Evolutionary conservation across 2,888 invertebrate genomes (phyloP), one percentile per base, ranked within the genome.

Genomic region (Oligia fasciuncula): DNA sequence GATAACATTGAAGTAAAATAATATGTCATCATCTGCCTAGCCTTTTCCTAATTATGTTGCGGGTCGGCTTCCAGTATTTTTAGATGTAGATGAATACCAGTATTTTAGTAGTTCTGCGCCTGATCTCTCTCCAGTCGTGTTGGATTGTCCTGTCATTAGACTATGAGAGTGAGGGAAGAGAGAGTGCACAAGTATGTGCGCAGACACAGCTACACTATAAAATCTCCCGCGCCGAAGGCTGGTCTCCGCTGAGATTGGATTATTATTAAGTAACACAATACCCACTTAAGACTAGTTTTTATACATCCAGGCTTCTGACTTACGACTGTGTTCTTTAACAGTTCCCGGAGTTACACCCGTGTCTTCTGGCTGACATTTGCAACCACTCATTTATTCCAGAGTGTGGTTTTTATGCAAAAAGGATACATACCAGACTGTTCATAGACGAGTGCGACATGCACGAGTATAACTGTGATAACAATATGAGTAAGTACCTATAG

Each of bases 321-420:
- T 29, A 63, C 5, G n/a, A 23, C 19, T n/a, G 1, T 60, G 9
- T 17, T 62, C n/a, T 62, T 62, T 57, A 49, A 67, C 35, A 84
- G 69, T 66, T 81, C 1, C 75, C 93, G 94, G 94, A 94, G 0
- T 70, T 95, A 0, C 86, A 87, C 60, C 78, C 85, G 77, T 96
- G 96, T 81, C n/a, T 94, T 2, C 69, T 92, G 57, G 94, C 95
- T 0, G 94, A 94, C 51, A 87, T 94, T 46, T 96, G 96, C 83
- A 95, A 95, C 77, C 96, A 96, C 81, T 95, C 95, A 0, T 94
- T 93, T 92, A 92, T 94, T 3, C 93, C 94, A 0, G 94, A 94
- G 62, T 96, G 96, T 68, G 96, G 92, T 0, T 78, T 78, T 9
- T 91, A 93, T 63, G 79, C 80, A 13, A 83, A 81, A 0, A 80